Conservation (phyloP, 2,888 invertebrate genomes). For the Poecilus cupreus region DNA sequence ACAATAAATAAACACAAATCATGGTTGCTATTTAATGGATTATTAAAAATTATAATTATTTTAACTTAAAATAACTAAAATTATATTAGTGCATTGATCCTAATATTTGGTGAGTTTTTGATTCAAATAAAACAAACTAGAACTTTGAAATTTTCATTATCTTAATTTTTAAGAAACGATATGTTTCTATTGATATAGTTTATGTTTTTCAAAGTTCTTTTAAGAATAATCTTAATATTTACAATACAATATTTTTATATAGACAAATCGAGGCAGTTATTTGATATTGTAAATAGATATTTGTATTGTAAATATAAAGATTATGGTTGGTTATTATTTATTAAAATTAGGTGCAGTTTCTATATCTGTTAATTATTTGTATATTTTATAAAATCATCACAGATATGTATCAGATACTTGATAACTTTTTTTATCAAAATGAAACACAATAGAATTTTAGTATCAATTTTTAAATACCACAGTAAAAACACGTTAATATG, state of each 20-base stretch:
- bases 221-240: not conserved
- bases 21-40: not conserved
- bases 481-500: not conserved
- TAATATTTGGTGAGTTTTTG: not conserved
- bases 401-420: conserved; percentile 47
- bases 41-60: not conserved
- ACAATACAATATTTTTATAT: not conserved
- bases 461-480: not conserved
- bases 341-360: too few species aligned
- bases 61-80: not conserved
- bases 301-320: not conserved
- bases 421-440: not conserved
- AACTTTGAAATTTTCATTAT: not conserved
- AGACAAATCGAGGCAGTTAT: too few species aligned
- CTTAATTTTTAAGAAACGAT: not conserved
- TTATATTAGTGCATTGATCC: not conserved
- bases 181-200: not conserved
- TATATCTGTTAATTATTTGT: not conserved
- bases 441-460: not conserved
- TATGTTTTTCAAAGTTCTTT: not conserved
- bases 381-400: conserved; percentile 49
- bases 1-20: not conserved
- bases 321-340: not conserved
- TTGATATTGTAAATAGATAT: not conserved
- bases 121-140: not conserved